Conservation (phyloP, 2,113 vertebrate species). For the Epinephelus fuscoguttatus region DNA sequence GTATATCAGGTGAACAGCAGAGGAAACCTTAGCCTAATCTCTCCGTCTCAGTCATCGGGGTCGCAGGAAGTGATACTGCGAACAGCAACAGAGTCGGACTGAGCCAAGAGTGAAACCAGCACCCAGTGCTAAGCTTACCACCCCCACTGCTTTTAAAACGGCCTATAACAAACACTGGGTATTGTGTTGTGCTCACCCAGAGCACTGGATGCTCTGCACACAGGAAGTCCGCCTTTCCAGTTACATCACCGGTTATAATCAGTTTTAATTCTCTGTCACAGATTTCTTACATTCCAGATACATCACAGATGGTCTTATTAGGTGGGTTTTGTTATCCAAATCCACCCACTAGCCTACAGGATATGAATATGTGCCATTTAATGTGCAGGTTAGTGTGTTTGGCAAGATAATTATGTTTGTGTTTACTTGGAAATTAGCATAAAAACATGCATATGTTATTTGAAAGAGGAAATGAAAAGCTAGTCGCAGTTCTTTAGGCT, state of each 20-base stretch:
- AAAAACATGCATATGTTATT: not conserved
- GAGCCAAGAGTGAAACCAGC: slow-evolving; percentile 22
- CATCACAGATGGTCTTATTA: not conserved
- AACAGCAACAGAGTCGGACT: slow-evolving; percentile 5
- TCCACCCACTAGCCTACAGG: slow-evolving; percentile 12
- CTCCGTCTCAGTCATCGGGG: not conserved
- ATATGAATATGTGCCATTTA: not conserved
- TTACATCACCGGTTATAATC: slow-evolving; percentile 19
- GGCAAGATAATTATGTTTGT: slow-evolving; percentile 7
- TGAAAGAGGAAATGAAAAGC: slow-evolving; percentile 6
- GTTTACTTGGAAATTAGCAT: not conserved
- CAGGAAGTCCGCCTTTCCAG: slow-evolving; percentile 39
- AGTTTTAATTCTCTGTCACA: not conserved
- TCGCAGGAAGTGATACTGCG: slow-evolving; percentile 32
- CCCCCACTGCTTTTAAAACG: slow-evolving; percentile 22
- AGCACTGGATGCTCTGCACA: slow-evolving; percentile 1
- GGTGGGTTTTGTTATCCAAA: not conserved
- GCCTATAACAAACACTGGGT: slow-evolving; percentile 19
- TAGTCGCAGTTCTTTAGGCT: not conserved
- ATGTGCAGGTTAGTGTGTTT: slow-evolving; percentile 15
- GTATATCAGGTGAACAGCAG: not conserved
- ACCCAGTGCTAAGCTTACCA: slow-evolving; percentile 1
- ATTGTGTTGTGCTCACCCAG: slow-evolving; percentile 2
- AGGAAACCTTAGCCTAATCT: not conserved
- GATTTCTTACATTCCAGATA: slow-evolving; percentile 3